These are phyloP conservation scores for Metellina segmentata DNA, from an alignment of 2,888 invertebrate genomes.

Conservation along the genomic window DNA sequence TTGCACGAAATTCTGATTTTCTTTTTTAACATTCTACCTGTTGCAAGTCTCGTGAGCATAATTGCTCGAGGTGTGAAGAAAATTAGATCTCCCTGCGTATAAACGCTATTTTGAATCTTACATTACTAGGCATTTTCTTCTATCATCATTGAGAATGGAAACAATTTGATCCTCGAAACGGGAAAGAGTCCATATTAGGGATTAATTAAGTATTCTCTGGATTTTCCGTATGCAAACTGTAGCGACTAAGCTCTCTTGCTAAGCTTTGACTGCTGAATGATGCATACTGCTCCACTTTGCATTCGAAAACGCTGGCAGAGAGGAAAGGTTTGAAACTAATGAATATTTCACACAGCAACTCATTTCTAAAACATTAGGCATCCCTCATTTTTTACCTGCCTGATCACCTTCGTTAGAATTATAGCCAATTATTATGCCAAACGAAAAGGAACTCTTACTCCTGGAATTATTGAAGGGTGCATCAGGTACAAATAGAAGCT, in stretches of 20 bases:
- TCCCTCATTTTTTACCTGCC: constrained; percentile 25
- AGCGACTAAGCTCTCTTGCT: constrained; percentile 1
- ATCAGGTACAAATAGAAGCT: not conserved
- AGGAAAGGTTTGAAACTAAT: constrained; percentile 10
- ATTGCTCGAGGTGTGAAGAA: no score
- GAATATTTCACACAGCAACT: constrained; percentile 64
- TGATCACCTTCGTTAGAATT: constrained; percentile 36
- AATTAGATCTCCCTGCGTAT: no score
- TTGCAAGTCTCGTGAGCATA: no score
- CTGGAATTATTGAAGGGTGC: constrained; percentile 1
- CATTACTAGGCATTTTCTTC: not conserved
- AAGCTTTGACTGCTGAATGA: constrained; percentile 50
- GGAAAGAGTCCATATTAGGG: constrained; percentile 36
- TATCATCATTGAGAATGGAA: not conserved
- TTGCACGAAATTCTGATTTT: no score
- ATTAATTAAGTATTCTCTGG: constrained; percentile 36
- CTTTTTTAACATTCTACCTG: no score
- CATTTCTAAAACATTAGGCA: constrained; percentile 62
- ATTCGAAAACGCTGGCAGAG: constrained; percentile 21
- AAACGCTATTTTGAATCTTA: not conserved
- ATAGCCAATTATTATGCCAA: constrained; percentile 36
- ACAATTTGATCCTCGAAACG: constrained; percentile 11
- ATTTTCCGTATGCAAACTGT: constrained; percentile 16
- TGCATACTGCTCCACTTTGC: constrained; percentile 48
- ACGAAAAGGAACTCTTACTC: not conserved